These are phyloP conservation scores for Cerceris rybyensis DNA, from an alignment of 2,888 invertebrate genomes.

Conservation along the genomic window DNA sequence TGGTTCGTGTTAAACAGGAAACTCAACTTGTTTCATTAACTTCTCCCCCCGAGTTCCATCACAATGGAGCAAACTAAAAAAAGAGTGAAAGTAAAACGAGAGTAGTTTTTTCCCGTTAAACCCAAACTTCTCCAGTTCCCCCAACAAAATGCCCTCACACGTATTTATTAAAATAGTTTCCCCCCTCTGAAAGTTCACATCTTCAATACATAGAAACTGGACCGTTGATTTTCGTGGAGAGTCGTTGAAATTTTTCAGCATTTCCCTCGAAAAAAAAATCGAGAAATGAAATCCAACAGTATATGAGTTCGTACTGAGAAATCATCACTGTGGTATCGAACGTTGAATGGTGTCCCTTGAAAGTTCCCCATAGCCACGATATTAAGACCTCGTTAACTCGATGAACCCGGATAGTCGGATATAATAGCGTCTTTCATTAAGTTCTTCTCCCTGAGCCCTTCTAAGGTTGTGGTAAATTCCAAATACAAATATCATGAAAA, in stretches of 20 bases:
- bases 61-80: no score
- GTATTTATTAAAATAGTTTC: no score
- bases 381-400: conserved; percentile 65
- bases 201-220: no score
- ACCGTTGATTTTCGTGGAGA: not conserved
- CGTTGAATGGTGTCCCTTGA: conserved; percentile 66
- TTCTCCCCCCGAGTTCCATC: no score
- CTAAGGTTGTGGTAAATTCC: conserved; percentile 43
- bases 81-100: no score
- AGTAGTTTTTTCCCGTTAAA: no score
- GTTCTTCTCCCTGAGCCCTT: conserved; percentile 26
- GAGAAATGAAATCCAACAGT: conserved; percentile 21
- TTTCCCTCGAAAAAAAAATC: conserved; percentile 34
- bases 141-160: no score
- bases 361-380: conserved; percentile 65
- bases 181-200: no score
- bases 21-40: no score
- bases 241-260: not conserved
- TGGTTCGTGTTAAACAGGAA: no score
- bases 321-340: conserved; percentile 50
- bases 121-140: no score
- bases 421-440: conserved; percentile 68
- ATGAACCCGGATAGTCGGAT: conserved; percentile 60
- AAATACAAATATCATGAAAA: conserved; percentile 25
- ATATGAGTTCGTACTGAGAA: conserved; percentile 39